phyloP scores from a whole-genome alignment of 2,113 vertebrate species.

The Protobothrops mucrosquamatus region DNA sequence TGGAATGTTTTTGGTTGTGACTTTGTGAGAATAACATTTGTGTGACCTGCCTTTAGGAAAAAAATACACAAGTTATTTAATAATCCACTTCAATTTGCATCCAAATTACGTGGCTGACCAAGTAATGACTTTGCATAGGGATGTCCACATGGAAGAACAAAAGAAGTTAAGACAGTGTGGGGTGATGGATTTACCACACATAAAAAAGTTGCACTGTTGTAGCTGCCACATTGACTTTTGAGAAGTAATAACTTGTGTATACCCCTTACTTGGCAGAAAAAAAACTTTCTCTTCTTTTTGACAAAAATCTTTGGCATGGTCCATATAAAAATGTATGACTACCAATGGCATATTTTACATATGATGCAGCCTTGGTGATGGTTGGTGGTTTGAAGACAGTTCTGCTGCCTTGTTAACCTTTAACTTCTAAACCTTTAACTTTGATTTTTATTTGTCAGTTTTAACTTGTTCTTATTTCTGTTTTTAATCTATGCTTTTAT shows the following conservation, averaged over 20 bases:
- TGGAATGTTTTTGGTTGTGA: neutral
- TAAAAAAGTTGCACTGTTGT: neutral
- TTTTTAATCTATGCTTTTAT: too few relatives aligned
- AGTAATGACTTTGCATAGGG: neutral
- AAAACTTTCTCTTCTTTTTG: neutral
- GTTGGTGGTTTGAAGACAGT: neutral
- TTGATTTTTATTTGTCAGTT: neutral
- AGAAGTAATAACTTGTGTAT: neutral
- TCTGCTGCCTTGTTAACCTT: neutral
- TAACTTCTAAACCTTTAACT: neutral
- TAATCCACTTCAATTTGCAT: neutral
- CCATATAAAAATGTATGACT: neutral
- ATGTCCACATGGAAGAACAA: neutral
- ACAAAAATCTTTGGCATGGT: neutral
- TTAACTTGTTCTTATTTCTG: neutral
- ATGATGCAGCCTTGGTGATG: neutral
- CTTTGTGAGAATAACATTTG: neutral
- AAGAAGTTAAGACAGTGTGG: neutral
- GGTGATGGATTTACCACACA: neutral
- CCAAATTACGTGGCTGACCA: neutral
- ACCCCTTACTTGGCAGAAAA: neutral
- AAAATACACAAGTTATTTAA: neutral
- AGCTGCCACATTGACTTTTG: neutral
- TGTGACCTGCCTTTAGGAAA: neutral
- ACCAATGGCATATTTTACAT: neutral